Percentiles rank a stretch among this genome's conserved stretches.
phyloP scores from a whole-genome alignment of 1,140 invertebrate species.

The Rhyzopertha dominica region DNA sequence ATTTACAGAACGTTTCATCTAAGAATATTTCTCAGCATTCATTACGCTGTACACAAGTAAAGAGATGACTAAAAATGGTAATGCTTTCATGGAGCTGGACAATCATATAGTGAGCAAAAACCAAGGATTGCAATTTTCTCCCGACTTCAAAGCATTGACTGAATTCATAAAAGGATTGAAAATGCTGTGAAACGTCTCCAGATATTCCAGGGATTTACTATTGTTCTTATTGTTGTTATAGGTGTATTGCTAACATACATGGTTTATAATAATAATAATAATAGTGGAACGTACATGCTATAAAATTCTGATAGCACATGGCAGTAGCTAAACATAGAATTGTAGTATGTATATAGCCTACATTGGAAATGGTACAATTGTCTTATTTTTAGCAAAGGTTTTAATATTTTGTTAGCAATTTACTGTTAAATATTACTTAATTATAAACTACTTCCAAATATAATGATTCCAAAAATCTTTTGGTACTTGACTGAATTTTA shows the following conservation, averaged over 20 bases:
- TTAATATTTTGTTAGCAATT: too few species aligned
- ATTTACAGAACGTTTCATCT: slow-evolving; percentile 29
- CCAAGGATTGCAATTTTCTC: slow-evolving; percentile 18
- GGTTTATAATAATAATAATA: slow-evolving; percentile 6
- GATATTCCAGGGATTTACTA: slow-evolving; percentile 24
- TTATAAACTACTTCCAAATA: too few species aligned
- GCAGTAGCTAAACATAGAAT: too few species aligned
- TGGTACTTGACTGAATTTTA: too few species aligned
- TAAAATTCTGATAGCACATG: too few species aligned
- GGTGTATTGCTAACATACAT: slow-evolving; percentile 21
- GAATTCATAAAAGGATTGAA: slow-evolving; percentile 28
- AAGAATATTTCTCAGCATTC: slow-evolving; percentile 48
- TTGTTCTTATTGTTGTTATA: slow-evolving; percentile 26
- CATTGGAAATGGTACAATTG: too few species aligned
- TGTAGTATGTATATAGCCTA: too few species aligned
- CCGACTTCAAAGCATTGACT: slow-evolving; percentile 22
- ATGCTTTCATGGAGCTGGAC: slow-evolving; percentile 12
- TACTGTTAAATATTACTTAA: too few species aligned
- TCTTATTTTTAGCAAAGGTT: too few species aligned
- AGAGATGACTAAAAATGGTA: slow-evolving; percentile 33
- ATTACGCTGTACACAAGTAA: slow-evolving; percentile 46
- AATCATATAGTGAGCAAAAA: slow-evolving; percentile 17
- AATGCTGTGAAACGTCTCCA: slow-evolving; percentile 25
- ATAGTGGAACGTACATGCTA: too few species aligned
- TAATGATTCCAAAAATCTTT: too few species aligned